phyloP scores from a whole-genome alignment of 1,140 invertebrate species.

The Drosophila sp. region DNA sequence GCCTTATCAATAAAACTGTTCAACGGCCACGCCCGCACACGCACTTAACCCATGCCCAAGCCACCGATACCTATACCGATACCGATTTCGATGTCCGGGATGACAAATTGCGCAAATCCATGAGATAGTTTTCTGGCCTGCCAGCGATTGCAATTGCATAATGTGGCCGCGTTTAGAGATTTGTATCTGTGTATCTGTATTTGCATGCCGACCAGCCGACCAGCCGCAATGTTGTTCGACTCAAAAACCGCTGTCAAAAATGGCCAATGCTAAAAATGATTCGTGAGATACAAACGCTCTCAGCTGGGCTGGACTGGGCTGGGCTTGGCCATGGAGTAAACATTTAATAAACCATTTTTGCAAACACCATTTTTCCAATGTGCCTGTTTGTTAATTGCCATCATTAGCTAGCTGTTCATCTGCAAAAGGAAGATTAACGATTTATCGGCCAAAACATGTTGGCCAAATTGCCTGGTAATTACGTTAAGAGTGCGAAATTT shows the following conservation, averaged over 20 bases:
- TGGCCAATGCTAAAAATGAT: conserved; percentile 72
- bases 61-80: conserved; percentile 29
- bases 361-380: conserved; percentile 64
- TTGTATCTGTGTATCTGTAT: conserved; percentile 69
- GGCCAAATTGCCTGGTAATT: conserved; percentile 59
- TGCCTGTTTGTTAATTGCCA: conserved; percentile 65
- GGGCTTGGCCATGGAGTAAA: conserved; percentile 40
- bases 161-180: conserved; percentile 68
- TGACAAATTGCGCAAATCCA: conserved; percentile 81
- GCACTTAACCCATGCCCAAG: conserved; percentile 41
- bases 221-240: conserved; percentile 71
- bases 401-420: conserved; percentile 78
- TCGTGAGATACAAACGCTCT: conserved; percentile 63
- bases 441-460: conserved; percentile 52
- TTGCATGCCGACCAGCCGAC: conserved; percentile 51
- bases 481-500: conserved; percentile 17
- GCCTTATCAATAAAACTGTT: conserved; percentile 79
- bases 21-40: conserved; percentile 71
- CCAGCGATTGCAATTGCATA: conserved; percentile 62
- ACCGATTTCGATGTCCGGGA: conserved; percentile 47
- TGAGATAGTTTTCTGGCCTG: conserved; percentile 72
- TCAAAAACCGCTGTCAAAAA: conserved; percentile 80
- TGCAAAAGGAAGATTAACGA: conserved; percentile 69
- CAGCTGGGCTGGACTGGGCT: conserved; percentile 21
- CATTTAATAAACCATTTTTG: conserved; percentile 78